Percentiles rank a stretch among this genome's conserved stretches.
These are phyloP conservation scores for Pangasianodon hypophthalmus DNA, from an alignment of 2,113 vertebrate genomes.

Conservation along the genomic window DNA sequence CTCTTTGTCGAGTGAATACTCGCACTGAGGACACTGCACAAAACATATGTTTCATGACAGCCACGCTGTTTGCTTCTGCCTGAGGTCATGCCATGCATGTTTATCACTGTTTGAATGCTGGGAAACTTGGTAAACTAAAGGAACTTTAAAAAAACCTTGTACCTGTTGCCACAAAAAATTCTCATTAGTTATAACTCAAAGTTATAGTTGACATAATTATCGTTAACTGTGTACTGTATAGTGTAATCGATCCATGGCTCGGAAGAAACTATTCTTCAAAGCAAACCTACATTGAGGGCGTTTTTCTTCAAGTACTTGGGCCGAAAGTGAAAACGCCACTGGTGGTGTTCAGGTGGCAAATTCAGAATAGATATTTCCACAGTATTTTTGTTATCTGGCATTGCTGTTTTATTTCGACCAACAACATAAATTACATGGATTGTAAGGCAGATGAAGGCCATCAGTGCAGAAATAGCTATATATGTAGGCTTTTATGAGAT, in stretches of 20 bases:
- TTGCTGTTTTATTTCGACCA: background rate
- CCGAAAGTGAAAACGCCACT: background rate
- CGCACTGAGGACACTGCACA: background rate
- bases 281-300: background rate
- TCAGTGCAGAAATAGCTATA: too few species aligned
- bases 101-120: background rate
- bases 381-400: background rate
- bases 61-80: background rate
- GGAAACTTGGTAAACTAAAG: background rate
- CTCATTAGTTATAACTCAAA: background rate
- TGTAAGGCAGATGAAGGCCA: constrained; percentile 4
- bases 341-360: background rate
- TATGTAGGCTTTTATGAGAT: constrained; percentile 3
- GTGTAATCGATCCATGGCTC: background rate
- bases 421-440: background rate
- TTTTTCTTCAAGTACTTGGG: background rate
- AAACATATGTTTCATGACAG: background rate
- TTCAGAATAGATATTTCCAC: background rate
- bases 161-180: too few species aligned
- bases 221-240: background rate
- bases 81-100: background rate
- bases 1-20: background rate
- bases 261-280: too few species aligned
- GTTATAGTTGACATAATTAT: background rate
- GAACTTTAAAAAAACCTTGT: background rate